Evolutionary conservation across 2,888 invertebrate genomes (phyloP), one percentile per base, ranked within the genome.

Genomic region (Cryptops parisi): DNA sequence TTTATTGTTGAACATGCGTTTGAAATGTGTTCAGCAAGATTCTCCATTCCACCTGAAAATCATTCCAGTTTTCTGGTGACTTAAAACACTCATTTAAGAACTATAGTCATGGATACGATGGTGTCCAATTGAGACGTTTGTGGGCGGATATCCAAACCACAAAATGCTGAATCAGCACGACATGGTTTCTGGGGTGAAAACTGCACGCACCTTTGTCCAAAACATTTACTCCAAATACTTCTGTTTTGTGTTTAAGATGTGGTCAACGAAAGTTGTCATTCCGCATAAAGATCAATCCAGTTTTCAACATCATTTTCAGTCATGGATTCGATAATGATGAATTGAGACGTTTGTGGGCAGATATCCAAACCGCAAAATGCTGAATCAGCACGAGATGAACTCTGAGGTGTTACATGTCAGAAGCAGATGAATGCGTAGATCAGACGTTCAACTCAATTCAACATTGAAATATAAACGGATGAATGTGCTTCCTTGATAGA

Each of bases 21-120:
- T 47, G 57, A 55, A 6, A 55, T 57, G 24, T 72, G 59, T 81
- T 78, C 84, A 0, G 70, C 71, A 15, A 73, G 73, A 5, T 76
- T 81, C 0, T 69, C 70, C 1, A 63, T 84, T 1, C 65, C 67
- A 3, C 78, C 82, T 0, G 72, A 73, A 26, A 78, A 82, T 69
- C 77, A 81, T 68, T 71, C 77, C 1, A 73, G 77, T 23, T 84
- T 84, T 67, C 74, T 76, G 61, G 79, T 78, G 60, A 61, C 66
- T 46, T 69, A 68, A 63, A 70, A 69, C 62, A 74, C 65, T 62
- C 65, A 66, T 62, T 63, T 69, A 23, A 79, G 79, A 55, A 55
- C 25, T 43, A 54, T 2, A 52, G 56, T 6, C 56, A 56, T 38
- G 46, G 52, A 19, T 52, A 48, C 46, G 47, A 43, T 15, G 48